A percentile compares a stretch with the other conserved stretches of the same genome.
Conservation (phyloP, 1,140 invertebrate species). For the Heliconius hermathena region DNA sequence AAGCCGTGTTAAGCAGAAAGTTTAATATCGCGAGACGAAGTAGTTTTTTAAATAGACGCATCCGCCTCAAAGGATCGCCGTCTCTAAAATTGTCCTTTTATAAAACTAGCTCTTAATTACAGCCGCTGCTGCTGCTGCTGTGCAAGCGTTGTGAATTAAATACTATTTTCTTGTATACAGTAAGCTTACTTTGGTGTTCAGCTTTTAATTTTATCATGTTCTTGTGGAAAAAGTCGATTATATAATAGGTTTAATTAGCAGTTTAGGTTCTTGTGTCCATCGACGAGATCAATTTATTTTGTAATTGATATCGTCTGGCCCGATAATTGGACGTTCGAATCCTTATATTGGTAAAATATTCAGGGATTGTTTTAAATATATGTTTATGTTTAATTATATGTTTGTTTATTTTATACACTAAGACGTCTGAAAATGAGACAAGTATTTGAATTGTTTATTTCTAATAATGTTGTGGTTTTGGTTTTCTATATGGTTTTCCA, state of each 20-base stretch:
- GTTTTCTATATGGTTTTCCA: too few species aligned
- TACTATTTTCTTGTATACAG: background rate
- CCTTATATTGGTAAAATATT: too few species aligned
- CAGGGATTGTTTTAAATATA: background rate
- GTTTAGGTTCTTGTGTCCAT: background rate
- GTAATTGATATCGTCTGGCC: background rate
- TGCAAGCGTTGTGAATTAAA: constrained; percentile 11
- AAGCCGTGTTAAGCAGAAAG: constrained; percentile 8
- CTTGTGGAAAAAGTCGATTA: background rate
- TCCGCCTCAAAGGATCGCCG: constrained; percentile 20
- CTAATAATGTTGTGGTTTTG: too few species aligned
- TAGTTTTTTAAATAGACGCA: constrained; percentile 19
- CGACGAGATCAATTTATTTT: background rate
- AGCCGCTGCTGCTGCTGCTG: background rate
- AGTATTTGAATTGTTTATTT: too few species aligned
- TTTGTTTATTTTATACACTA: background rate
- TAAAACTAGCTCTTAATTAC: constrained; percentile 16
- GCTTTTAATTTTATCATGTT: background rate
- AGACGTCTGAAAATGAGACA: too few species aligned
- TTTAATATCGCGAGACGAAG: constrained; percentile 2
- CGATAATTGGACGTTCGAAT: background rate
- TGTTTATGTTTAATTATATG: background rate
- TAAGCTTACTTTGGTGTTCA: background rate
- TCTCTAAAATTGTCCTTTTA: constrained; percentile 25
- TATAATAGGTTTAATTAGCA: background rate